Evolutionary conservation across 1,140 invertebrate genomes (phyloP).

Genomic region (Centruroides vittatus): DNA sequence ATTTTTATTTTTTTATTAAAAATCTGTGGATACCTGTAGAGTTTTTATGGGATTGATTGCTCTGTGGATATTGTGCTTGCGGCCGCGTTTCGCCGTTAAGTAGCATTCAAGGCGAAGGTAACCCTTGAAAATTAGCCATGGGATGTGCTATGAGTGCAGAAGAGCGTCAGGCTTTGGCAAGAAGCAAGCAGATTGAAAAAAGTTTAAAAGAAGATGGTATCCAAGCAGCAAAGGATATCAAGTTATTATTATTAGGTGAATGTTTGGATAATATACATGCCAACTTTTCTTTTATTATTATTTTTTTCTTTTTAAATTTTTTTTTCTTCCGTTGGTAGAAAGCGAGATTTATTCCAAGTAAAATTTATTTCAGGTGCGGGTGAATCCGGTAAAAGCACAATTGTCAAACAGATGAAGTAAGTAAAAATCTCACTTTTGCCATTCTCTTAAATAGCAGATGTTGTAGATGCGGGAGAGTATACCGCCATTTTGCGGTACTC

Average conservation of each 20-base stretch:
- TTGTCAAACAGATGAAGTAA: constrained; percentile 40
- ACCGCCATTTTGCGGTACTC: too few species aligned
- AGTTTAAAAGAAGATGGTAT: constrained; percentile 98
- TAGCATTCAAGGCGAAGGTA: too few species aligned
- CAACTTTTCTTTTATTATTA: background rate
- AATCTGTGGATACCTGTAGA: too few species aligned
- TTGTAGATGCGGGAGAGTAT: too few species aligned
- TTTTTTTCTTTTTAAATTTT: background rate
- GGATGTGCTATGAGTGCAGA: constrained; percentile 97
- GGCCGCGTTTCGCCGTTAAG: too few species aligned
- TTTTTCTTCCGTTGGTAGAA: background rate
- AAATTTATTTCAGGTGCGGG: constrained; percentile 44
- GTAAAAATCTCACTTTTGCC: constrained; percentile 1
- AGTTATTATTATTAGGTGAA: constrained; percentile 90
- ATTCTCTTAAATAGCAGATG: too few species aligned
- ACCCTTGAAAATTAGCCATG: constrained; percentile 40
- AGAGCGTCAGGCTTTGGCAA: constrained; percentile 86
- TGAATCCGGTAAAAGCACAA: constrained; percentile 96
- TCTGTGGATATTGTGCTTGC: too few species aligned
- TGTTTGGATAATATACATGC: constrained; percentile 8
- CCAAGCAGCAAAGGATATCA: constrained; percentile 98
- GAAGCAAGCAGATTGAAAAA: constrained; percentile 97
- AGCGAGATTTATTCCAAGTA: background rate
- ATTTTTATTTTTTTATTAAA: too few species aligned
- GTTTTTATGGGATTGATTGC: too few species aligned